Percentiles rank a stretch among this genome's conserved stretches.
phyloP scores from a whole-genome alignment of 92 coral and sea anemone genomes.

The Parazoanthus atlanticus region DNA sequence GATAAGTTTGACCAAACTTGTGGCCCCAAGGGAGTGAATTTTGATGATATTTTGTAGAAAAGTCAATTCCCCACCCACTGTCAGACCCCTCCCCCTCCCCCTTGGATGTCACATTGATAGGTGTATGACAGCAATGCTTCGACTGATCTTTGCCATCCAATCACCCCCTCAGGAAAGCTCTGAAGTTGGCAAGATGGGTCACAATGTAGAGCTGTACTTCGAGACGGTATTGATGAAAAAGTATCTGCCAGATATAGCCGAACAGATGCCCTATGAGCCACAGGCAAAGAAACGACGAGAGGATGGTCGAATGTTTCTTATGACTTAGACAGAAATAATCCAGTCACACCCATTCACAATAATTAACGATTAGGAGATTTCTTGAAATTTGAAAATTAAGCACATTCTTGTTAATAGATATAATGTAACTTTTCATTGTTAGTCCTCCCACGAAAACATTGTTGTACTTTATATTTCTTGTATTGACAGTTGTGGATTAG shows the following conservation, averaged over 20 bases:
- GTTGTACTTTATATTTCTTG: no score
- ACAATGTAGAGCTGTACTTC: conserved; percentile 77
- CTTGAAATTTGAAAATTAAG: background rate
- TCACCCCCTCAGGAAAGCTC: conserved; percentile 68
- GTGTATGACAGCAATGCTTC: background rate
- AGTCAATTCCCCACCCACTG: no score
- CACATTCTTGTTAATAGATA: background rate
- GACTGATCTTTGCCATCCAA: background rate
- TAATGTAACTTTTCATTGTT: background rate
- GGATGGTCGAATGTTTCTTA: conserved; percentile 68
- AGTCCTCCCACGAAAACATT: background rate
- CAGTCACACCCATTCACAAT: background rate
- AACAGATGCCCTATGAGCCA: conserved; percentile 72
- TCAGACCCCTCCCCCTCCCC: no score
- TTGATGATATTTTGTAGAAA: no score
- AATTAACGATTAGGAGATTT: background rate
- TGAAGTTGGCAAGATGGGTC: conserved; percentile 97
- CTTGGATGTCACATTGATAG: no score
- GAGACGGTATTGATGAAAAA: conserved; percentile 69
- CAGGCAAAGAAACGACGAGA: conserved; percentile 70
- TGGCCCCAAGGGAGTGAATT: no score
- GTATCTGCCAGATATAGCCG: conserved; percentile 70
- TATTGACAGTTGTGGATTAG: no score
- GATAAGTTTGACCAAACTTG: no score
- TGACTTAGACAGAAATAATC: conserved; percentile 18